Evolutionary conservation across 92 coral and sea anemone genomes (phyloP).

Genomic region (Epizoanthus illoricatus): DNA sequence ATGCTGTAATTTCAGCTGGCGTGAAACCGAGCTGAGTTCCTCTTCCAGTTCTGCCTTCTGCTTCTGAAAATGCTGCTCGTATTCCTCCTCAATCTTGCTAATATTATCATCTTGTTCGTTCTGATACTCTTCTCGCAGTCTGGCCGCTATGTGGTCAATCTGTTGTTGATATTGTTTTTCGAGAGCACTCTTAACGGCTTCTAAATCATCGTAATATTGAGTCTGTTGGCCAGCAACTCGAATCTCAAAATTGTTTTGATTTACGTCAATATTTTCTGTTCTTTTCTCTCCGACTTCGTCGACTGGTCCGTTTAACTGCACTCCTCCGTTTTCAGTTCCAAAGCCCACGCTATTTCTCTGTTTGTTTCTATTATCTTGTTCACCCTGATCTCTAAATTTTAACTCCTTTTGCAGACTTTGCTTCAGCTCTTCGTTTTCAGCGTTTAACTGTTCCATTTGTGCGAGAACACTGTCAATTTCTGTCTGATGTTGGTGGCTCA

Average conservation of each 20-base stretch:
- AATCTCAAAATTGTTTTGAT: slow-evolving; percentile 31
- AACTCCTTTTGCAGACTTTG: slow-evolving; percentile 52
- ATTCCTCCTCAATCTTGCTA: slow-evolving; percentile 77
- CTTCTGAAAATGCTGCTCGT: slow-evolving; percentile 83
- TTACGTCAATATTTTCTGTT: slow-evolving; percentile 13
- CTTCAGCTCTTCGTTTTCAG: slow-evolving; percentile 69
- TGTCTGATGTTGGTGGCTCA: slow-evolving; percentile 69
- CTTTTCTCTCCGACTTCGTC: slow-evolving; percentile 52
- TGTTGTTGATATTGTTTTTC: slow-evolving; percentile 73
- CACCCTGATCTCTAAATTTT: neutral
- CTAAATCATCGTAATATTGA: slow-evolving; percentile 35
- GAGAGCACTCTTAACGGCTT: slow-evolving; percentile 55
- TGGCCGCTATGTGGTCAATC: slow-evolving; percentile 70
- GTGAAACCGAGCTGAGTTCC: slow-evolving; percentile 76
- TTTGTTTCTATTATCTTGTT: slow-evolving; percentile 19
- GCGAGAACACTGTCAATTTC: slow-evolving; percentile 74
- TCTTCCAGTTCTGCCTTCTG: slow-evolving; percentile 87
- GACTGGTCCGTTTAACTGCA: slow-evolving; percentile 38
- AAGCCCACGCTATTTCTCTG: slow-evolving; percentile 33
- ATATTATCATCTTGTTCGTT: slow-evolving; percentile 82
- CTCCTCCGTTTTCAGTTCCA: slow-evolving; percentile 26
- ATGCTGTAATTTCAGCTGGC: slow-evolving; percentile 81
- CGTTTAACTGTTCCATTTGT: slow-evolving; percentile 67
- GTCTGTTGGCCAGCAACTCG: slow-evolving; percentile 32
- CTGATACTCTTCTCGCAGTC: slow-evolving; percentile 80